Evolutionary conservation across 2,797 vertebrate genomes (phyloP).

Genomic region (Molossus molossus): DNA sequence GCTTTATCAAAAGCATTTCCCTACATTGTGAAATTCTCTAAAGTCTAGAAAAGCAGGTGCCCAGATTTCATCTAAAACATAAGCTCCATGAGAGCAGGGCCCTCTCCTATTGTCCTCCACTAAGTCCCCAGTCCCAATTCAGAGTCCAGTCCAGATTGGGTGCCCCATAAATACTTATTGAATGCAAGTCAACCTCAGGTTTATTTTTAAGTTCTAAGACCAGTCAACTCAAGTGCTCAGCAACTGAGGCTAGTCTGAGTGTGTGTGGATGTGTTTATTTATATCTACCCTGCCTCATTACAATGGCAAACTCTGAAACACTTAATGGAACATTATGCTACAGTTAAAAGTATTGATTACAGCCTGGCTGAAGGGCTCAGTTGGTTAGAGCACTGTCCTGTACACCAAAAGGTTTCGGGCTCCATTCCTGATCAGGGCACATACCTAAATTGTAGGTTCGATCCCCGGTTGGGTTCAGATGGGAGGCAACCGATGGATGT

Average conservation of each 20-base stretch:
- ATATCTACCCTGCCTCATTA: neutral
- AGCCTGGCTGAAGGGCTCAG: neutral
- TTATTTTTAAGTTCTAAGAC: conserved; percentile 22
- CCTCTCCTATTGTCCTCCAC: fast-evolving
- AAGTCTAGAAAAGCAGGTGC: neutral
- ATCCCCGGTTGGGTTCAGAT: neutral
- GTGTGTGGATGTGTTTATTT: neutral
- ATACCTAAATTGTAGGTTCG: neutral
- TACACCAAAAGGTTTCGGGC: neutral
- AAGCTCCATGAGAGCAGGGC: neutral
- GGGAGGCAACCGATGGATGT: neutral
- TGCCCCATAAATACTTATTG: neutral
- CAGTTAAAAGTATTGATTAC: neutral
- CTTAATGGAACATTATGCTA: neutral
- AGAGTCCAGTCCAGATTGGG: neutral
- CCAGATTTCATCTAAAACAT: neutral
- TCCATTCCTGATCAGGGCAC: neutral
- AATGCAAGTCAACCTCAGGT: neutral
- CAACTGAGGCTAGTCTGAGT: neutral
- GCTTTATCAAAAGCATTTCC: neutral
- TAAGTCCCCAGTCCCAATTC: neutral
- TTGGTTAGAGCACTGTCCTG: neutral
- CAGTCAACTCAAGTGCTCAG: neutral
- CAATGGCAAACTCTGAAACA: neutral
- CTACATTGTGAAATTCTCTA: neutral